These are phyloP conservation scores for Acipenser oxyrinchus DNA, from an alignment of 2,797 vertebrate species.

Conservation along the genomic window DNA sequence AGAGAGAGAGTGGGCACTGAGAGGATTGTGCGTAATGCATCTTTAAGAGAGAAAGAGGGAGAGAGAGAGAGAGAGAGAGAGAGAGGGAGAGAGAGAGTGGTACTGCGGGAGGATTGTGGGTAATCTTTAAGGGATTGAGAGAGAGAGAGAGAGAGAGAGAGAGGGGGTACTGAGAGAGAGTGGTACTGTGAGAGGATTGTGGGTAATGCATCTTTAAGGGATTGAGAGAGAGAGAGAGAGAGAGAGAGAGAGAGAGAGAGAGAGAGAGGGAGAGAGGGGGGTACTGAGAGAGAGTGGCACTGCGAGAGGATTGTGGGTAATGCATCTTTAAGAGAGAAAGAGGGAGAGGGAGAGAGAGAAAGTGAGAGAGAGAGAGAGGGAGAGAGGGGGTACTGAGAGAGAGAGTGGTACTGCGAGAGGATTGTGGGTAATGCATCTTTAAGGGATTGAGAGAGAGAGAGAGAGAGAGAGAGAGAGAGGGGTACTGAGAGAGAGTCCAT, in stretches of 20 bases:
- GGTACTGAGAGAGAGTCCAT: slow-evolving; percentile 54
- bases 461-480: slow-evolving; percentile 47
- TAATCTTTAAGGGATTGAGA: background rate
- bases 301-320: background rate
- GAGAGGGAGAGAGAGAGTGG: background rate
- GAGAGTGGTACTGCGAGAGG: too few species aligned
- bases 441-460: background rate
- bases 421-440: too few species aligned
- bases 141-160: too few species aligned
- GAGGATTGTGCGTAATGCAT: too few species aligned
- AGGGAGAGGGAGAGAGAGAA: too few species aligned
- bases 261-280: background rate
- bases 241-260: background rate
- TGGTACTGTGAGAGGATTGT: too few species aligned
- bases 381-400: too few species aligned
- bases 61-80: background rate
- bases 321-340: too few species aligned
- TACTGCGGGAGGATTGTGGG: background rate
- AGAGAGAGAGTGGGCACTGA: too few species aligned
- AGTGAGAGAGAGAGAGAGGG: background rate
- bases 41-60: background rate
- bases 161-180: too few species aligned
- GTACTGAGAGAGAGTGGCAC: too few species aligned
- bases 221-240: background rate
- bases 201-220: too few species aligned